phyloP scores from a whole-genome alignment of 1,140 invertebrate species.

The Papilio xuthus region DNA sequence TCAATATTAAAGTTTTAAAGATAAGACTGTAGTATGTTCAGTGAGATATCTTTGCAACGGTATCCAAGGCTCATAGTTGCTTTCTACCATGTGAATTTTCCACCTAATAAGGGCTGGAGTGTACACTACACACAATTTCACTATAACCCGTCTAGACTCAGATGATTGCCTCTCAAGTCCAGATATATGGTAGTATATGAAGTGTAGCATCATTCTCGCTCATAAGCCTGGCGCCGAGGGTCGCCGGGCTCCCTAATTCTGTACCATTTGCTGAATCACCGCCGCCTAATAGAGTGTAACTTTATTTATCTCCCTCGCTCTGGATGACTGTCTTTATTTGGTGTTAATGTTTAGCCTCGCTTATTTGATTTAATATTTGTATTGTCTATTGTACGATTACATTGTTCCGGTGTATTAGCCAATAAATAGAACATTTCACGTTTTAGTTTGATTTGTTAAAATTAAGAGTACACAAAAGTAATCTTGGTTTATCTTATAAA shows the following conservation, averaged over 20 bases:
- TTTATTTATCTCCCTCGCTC: constrained; percentile 44
- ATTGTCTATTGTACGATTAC: constrained; percentile 9
- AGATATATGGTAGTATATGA: constrained; percentile 23
- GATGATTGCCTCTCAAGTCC: constrained; percentile 14
- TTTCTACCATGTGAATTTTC: not conserved
- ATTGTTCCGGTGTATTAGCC: not conserved
- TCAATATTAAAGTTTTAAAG: not conserved
- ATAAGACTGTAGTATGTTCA: not conserved
- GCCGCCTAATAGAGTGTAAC: constrained; percentile 48
- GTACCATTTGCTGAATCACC: constrained; percentile 49
- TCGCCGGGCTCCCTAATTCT: constrained; percentile 34
- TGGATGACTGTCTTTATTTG: constrained; percentile 47
- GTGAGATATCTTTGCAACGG: not conserved
- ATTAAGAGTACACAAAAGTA: too few relatives aligned
- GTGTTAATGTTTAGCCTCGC: constrained; percentile 43
- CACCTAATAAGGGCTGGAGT: too few relatives aligned
- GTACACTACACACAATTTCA: not conserved
- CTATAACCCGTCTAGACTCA: constrained; percentile 28
- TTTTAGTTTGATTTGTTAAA: not conserved
- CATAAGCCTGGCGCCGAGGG: constrained; percentile 31
- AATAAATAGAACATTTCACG: not conserved
- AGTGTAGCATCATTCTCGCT: constrained; percentile 21
- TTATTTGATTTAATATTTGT: constrained; percentile 41
- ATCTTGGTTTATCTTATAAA: too few relatives aligned
- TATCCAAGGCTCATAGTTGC: not conserved